Base-by-base conservation (phyloP, 2,888 invertebrate species). In the Choristoneura rosaceana region DNA sequence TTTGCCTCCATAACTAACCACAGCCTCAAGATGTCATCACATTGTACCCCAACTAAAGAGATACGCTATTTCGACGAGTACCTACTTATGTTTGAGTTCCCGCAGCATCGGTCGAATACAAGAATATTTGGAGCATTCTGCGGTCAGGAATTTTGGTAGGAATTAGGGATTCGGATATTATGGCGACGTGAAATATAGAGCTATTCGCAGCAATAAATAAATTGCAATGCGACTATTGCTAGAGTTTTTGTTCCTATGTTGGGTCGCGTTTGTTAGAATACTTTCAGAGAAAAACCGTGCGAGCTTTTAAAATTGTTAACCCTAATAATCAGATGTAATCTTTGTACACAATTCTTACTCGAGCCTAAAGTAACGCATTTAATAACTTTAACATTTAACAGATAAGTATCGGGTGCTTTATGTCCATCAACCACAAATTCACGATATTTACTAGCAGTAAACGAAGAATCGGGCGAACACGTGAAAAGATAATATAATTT, bases 1-100 rank as follows among this genome's bases (percentile, higher is more conserved):
- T 92, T 92, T 93, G 92, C 92, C 87, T 90, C 88, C 87, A 90
- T 90, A 90, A 88, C 89, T 85, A 87, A 85, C 87, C 90, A 79
- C 90, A 88, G 81, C 85, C 82, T 82, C 84, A 78, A 79, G 82
- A 84, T 73, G 82, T 83, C 83, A 79, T 83, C 82, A 82, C 83
- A 85, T 85, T 83, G 81, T 81, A 80, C 76, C 76, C 79, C 75
- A 76, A 76, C 78, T 73, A 74, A 71, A 74, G 73, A 67, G 69
- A 68, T 70, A 75, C 81, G 59, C 68, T 68, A 60, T 68, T 68
- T 14, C 60, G 4, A 47, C 60, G 4, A 47, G 60, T 33, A 50
- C 45, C 45, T 70, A 66, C 58, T 64, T 66, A 66, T 64, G 69
- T 73, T 73, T 69, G 43, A 67, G 62, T 71, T 41, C 10, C 43